Conservation (phyloP, 2,113 vertebrate genomes). For the Sinocyclocheilus maitianheensis region DNA sequence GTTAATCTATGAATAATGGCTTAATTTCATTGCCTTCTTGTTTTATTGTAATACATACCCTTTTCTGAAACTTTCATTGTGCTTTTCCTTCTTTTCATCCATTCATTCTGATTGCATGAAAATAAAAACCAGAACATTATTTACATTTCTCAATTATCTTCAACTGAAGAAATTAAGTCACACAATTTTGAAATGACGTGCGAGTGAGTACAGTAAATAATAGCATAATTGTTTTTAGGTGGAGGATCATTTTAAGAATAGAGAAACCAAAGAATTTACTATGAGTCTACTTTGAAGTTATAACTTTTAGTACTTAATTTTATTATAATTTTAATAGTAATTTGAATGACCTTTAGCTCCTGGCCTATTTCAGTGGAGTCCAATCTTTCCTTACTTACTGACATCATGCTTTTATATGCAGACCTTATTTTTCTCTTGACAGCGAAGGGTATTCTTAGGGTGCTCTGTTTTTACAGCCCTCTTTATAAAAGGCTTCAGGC, state of each 20-base stretch:
- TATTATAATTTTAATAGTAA: not conserved
- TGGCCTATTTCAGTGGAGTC: not conserved
- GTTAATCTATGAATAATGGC: too few relatives aligned
- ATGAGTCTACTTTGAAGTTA: not conserved
- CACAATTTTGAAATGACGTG: not conserved
- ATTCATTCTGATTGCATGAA: not conserved
- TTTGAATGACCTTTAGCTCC: not conserved
- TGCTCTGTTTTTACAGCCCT: slow-evolving; percentile 33
- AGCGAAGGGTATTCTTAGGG: slow-evolving; percentile 22
- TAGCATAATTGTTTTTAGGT: not conserved
- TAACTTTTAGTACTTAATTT: not conserved
- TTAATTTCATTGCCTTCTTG: not conserved
- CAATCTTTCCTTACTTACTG: not conserved
- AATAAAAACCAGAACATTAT: not conserved
- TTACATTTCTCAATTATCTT: not conserved
- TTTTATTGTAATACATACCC: too few relatives aligned
- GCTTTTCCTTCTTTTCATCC: not conserved
- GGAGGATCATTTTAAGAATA: too few relatives aligned
- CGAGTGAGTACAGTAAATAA: not conserved
- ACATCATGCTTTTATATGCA: slow-evolving; percentile 11
- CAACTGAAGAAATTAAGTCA: not conserved
- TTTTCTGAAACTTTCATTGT: not conserved
- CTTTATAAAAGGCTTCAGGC: slow-evolving; percentile 34
- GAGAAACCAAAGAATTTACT: not conserved
- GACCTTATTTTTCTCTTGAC: slow-evolving; percentile 23